Evolutionary conservation across 2,113 vertebrate genomes (phyloP).

Genomic region (Syngnathus floridae): DNA sequence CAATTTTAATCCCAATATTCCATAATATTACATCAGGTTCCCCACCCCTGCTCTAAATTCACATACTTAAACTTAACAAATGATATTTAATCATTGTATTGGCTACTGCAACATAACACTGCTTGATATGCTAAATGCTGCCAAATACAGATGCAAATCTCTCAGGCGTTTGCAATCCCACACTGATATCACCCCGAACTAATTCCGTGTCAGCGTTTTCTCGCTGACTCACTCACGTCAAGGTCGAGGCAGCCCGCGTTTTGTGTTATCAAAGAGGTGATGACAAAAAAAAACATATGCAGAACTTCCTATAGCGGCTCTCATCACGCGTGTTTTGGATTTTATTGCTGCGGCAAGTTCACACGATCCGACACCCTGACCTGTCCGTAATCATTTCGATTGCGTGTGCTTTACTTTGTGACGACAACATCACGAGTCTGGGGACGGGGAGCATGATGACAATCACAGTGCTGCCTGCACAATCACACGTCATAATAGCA

Average conservation of each 20-base stretch:
- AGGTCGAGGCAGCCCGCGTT: conserved; percentile 7
- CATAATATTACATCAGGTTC: neutral
- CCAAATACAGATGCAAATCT: conserved; percentile 25
- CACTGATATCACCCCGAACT: conserved; percentile 31
- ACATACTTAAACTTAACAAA: neutral
- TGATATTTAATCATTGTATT: neutral
- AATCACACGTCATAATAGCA: conserved; percentile 5
- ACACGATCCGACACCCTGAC: conserved; percentile 15
- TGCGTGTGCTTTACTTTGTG: conserved; percentile 40
- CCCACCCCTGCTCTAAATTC: neutral
- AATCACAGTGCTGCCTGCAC: conserved; percentile 72
- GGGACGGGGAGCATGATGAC: conserved; percentile 65
- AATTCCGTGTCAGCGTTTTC: conserved; percentile 12
- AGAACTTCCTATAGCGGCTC: neutral
- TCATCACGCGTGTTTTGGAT: conserved; percentile 9
- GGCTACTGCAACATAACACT: conserved; percentile 25
- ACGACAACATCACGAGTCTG: conserved; percentile 72
- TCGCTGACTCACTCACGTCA: conserved; percentile 20
- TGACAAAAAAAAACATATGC: neutral
- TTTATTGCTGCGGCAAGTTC: conserved; percentile 70
- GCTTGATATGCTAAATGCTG: conserved; percentile 55
- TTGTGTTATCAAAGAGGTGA: conserved; percentile 17
- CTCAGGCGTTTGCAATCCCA: conserved; percentile 14
- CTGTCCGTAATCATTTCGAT: conserved; percentile 22
- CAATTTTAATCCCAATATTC: too few relatives aligned